phyloP scores from a whole-genome alignment of 2,113 vertebrate species.

The Cacatua alba region DNA sequence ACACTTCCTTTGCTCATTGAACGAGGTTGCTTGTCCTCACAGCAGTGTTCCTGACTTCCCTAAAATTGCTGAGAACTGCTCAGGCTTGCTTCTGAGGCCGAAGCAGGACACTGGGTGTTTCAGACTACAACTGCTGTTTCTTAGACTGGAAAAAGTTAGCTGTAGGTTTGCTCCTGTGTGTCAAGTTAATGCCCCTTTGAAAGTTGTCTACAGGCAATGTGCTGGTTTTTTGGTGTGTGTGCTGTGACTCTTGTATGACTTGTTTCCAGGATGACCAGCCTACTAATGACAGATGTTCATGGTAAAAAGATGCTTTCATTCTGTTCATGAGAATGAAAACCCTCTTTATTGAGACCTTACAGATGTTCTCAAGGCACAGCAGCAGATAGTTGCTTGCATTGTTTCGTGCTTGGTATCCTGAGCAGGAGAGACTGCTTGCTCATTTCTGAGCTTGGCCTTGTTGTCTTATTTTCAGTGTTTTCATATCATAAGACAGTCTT shows the following conservation, averaged over 20 bases:
- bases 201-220: neutral
- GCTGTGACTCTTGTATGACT: neutral
- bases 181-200: neutral
- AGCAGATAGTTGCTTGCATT: neutral
- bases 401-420: neutral
- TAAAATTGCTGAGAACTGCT: neutral
- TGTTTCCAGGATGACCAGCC: neutral
- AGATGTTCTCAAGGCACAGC: neutral
- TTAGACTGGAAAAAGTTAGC: neutral
- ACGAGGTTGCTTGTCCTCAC: neutral
- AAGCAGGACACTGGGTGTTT: neutral
- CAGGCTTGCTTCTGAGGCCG: neutral
- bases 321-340: neutral
- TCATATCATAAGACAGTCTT: neutral
- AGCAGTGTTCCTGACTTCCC: neutral
- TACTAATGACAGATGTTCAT: neutral
- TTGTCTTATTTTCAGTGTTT: neutral
- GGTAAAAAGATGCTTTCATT: slow-evolving; percentile 15
- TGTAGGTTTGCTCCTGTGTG: neutral
- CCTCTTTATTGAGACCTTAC: neutral
- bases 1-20: neutral
- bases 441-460: neutral
- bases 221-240: neutral
- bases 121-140: neutral
- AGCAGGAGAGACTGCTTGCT: neutral